A percentile compares a stretch with the other conserved stretches of the same genome.
These are phyloP conservation scores for Silurus lanzhouensis DNA, from an alignment of 2,797 vertebrate genomes.

Conservation along the genomic window DNA sequence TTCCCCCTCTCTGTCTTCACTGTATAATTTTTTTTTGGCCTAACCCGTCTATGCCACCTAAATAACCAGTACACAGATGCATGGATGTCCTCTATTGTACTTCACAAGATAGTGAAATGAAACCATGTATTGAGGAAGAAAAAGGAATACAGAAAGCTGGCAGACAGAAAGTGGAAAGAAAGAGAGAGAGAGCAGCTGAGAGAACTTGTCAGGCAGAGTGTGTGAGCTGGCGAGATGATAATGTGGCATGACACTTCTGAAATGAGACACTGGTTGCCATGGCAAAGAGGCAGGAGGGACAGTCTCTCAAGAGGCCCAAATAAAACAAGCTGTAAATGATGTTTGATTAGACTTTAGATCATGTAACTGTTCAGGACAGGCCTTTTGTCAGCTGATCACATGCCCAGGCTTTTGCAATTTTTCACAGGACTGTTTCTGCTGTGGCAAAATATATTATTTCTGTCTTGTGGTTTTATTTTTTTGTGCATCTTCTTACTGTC, in stretches of 20 bases:
- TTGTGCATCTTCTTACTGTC: constrained; percentile 31
- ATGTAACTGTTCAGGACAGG: constrained; percentile 87
- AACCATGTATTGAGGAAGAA: constrained; percentile 39
- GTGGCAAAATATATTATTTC: constrained; percentile 41
- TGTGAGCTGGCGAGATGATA: constrained; percentile 93
- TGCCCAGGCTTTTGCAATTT: constrained; percentile 59
- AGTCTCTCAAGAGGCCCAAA: constrained; percentile 92
- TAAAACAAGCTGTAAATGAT: constrained; percentile 99
- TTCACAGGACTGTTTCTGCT: constrained; percentile 56
- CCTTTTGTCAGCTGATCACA: constrained; percentile 70
- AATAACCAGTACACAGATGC: constrained; percentile 8
- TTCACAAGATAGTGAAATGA: constrained; percentile 19
- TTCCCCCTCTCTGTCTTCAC: background rate
- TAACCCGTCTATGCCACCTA: background rate
- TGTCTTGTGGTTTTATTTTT: background rate
- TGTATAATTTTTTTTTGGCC: background rate
- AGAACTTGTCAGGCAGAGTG: constrained; percentile 92
- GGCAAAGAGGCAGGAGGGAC: constrained; percentile 90
- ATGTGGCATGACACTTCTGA: constrained; percentile 99
- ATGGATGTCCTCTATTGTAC: constrained; percentile 16
- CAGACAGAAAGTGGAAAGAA: constrained; percentile 44
- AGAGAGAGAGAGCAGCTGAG: constrained; percentile 75
- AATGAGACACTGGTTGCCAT: constrained; percentile 99
- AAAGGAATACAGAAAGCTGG: constrained; percentile 55
- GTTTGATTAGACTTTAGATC: constrained; percentile 99